These are phyloP conservation scores for Onchidella celtica DNA, from an alignment of 2,888 invertebrate genomes.

Conservation along the genomic window DNA sequence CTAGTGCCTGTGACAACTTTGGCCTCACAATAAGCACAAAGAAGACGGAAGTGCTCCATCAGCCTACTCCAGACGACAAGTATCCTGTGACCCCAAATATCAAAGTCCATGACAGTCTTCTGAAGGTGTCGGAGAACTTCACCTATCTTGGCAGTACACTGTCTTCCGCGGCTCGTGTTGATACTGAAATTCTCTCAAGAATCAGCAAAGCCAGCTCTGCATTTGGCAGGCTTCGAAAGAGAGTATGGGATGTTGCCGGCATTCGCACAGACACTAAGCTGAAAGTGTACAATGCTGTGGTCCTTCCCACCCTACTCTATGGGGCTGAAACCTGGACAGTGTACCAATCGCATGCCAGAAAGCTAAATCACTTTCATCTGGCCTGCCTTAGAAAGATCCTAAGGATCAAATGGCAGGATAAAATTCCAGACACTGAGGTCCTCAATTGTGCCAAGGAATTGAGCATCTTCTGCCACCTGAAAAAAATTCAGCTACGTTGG, in stretches of 20 bases:
- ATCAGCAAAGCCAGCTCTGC: slow-evolving; percentile 12
- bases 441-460: not conserved
- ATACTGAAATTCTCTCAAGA: not conserved
- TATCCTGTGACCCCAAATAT: no score
- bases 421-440: no score
- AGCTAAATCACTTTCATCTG: slow-evolving; percentile 34
- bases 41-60: slow-evolving; percentile 21
- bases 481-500: slow-evolving; percentile 11
- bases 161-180: not conserved
- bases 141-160: slow-evolving; percentile 9
- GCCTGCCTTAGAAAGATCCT: slow-evolving; percentile 8
- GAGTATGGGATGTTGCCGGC: not conserved
- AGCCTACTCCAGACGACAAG: slow-evolving; percentile 2
- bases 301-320: slow-evolving; percentile 18
- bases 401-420: not conserved
- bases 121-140: not conserved
- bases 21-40: slow-evolving; percentile 25
- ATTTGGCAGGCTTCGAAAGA: not conserved
- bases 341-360: slow-evolving; percentile 11
- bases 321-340: slow-evolving; percentile 35
- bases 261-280: not conserved
- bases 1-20: slow-evolving; percentile 16
- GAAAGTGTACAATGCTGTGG: not conserved
- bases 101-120: not conserved
- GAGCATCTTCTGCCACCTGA: not conserved